A percentile compares a stretch with the other conserved stretches of the same genome.
These are phyloP conservation scores for Drosophila villosipedis DNA, from an alignment of 2,888 invertebrate genomes.

Conservation along the genomic window DNA sequence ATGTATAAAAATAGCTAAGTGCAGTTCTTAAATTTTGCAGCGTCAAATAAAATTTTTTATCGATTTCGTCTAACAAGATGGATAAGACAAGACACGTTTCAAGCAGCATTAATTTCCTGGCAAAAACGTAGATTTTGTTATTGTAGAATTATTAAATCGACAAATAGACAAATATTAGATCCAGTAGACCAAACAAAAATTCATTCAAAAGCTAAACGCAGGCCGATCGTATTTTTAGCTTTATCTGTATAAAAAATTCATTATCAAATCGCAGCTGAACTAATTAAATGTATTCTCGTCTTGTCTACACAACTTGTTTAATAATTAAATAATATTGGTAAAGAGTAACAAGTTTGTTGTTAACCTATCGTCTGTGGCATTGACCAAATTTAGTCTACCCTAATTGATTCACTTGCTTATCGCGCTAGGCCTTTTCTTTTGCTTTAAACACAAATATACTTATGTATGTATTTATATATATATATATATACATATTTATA, in stretches of 20 bases:
- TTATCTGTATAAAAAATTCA: background rate
- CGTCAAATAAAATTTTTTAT: conserved; percentile 48
- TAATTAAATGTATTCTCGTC: background rate
- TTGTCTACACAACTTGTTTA: background rate
- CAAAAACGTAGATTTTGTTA: background rate
- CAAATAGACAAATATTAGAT: background rate
- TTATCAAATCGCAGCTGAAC: background rate
- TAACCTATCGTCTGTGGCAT: conserved; percentile 37
- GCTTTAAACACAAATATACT: conserved; percentile 19
- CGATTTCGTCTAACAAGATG: conserved; percentile 11
- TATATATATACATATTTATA: background rate
- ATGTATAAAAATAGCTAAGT: conserved; percentile 3
- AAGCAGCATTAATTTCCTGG: conserved; percentile 40
- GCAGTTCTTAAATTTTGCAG: background rate
- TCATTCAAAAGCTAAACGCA: background rate
- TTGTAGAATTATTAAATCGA: background rate
- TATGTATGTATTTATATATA: background rate
- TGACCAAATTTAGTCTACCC: conserved; percentile 66
- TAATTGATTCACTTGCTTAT: conserved; percentile 65
- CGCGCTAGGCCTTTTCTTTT: conserved; percentile 40
- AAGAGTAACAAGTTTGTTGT: background rate
- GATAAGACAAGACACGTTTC: conserved; percentile 21
- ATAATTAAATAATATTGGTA: background rate
- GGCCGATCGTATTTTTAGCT: background rate
- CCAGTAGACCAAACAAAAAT: background rate